These are phyloP conservation scores for Agonopterix arenella DNA, from an alignment of 2,888 invertebrate genomes.

Conservation along the genomic window DNA sequence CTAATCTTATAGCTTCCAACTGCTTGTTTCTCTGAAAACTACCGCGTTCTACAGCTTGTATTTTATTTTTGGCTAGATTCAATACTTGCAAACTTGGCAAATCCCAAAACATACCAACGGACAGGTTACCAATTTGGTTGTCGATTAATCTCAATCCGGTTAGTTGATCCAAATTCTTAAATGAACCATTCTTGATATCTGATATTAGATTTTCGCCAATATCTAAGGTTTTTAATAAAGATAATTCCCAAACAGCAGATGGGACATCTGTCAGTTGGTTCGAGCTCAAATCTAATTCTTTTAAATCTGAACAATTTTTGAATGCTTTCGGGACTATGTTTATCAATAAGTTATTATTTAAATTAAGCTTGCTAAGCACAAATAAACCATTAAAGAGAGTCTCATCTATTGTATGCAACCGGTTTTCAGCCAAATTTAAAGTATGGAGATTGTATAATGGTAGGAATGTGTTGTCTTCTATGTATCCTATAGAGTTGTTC, in stretches of 20 bases:
- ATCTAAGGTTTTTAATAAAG: slow-evolving; percentile 91
- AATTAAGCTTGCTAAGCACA: slow-evolving; percentile 88
- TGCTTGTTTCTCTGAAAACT: slow-evolving; percentile 89
- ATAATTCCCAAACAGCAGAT: slow-evolving; percentile 86
- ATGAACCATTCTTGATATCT: slow-evolving; percentile 88
- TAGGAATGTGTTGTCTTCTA: slow-evolving; percentile 91
- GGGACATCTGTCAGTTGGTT: slow-evolving; percentile 90
- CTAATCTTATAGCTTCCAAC: slow-evolving; percentile 90
- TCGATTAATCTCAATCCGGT: slow-evolving; percentile 92
- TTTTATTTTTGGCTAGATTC: slow-evolving; percentile 92
- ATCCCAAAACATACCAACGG: slow-evolving; percentile 91
- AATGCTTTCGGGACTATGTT: slow-evolving; percentile 88
- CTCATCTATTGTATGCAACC: slow-evolving; percentile 87
- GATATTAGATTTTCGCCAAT: slow-evolving; percentile 94
- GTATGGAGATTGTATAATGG: slow-evolving; percentile 94
- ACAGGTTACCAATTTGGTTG: slow-evolving; percentile 90
- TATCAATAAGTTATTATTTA: slow-evolving; percentile 89
- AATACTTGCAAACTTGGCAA: slow-evolving; percentile 88
- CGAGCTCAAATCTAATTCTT: slow-evolving; percentile 92
- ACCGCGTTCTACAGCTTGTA: slow-evolving; percentile 88
- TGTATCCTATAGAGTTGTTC: slow-evolving; percentile 91
- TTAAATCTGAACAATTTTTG: slow-evolving; percentile 91
- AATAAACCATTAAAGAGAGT: slow-evolving; percentile 89
- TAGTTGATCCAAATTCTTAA: slow-evolving; percentile 90
- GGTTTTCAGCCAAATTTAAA: slow-evolving; percentile 92